These are phyloP conservation scores for Xyrichtys novacula DNA, from an alignment of 2,797 vertebrate species.

Conservation along the genomic window DNA sequence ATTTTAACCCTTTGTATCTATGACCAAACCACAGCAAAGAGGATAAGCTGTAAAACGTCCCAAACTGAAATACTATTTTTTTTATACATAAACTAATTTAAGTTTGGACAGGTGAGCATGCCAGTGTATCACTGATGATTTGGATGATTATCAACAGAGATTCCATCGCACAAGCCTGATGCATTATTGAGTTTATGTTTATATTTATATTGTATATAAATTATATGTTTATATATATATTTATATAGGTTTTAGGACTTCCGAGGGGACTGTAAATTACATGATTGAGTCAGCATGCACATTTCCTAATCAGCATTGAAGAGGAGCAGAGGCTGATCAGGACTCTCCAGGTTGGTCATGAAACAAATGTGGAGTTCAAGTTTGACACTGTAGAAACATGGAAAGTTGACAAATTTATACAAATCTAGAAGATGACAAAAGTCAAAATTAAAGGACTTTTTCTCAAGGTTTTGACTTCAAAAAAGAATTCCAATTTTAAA, in stretches of 20 bases:
- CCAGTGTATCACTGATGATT: slow-evolving; percentile 5
- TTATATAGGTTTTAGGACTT: background rate
- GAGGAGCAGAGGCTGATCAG: background rate
- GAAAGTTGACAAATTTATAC: background rate
- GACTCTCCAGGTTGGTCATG: too few species aligned
- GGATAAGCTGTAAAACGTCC: too few species aligned
- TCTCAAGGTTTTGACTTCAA: too few species aligned
- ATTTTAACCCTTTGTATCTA: too few species aligned
- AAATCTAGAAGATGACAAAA: too few species aligned
- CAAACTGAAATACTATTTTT: too few species aligned
- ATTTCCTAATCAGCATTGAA: background rate
- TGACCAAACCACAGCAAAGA: too few species aligned
- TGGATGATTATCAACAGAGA: background rate
- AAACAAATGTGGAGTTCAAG: too few species aligned
- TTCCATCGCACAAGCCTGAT: background rate
- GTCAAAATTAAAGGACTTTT: too few species aligned
- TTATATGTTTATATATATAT: too few species aligned
- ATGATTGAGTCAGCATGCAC: background rate
- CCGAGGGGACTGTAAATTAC: slow-evolving; percentile 5
- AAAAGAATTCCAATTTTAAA: too few species aligned
- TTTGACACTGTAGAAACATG: background rate
- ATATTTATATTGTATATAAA: background rate
- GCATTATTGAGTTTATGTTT: background rate
- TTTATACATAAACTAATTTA: too few species aligned
- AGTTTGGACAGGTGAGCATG: background rate